Evolutionary conservation across 30 jellyfish, hydroid and myxozoan genomes (phyloP), one percentile per base, ranked within the genome.

Genomic region (Morbakka virulenta): DNA sequence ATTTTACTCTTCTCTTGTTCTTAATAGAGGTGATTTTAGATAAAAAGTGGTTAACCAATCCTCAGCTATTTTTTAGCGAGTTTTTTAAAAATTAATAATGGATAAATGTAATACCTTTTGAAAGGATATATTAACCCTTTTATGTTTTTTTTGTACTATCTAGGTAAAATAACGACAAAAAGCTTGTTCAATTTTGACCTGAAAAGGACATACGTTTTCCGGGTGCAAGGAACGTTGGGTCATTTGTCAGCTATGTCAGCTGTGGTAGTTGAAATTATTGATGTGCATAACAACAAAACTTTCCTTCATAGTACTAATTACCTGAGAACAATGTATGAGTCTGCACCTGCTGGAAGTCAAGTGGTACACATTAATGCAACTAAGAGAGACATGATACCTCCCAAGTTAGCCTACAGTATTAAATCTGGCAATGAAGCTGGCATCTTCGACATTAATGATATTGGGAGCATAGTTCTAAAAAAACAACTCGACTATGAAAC

Each of bases 271-370:
- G 50, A 77, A 47, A 57, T 91, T 9, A 81, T 80, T 4, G 94
- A 91, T 74, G 50, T 91, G 65, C 84, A 91, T 83, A 95, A 91
- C 52, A 63, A 71, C 28, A 68, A 73, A 3, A 96, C 98, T 0
- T 71, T 72, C 30, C 87, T 83, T 51, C 89, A 84, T 1, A 75
- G 64, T 28, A 12, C 64, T 3, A 57, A 62, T 1, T 76, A 84
- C 64, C 29, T 70, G 33, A 85, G 84, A 47, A 83, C 82, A 17
- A 76, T 91, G 9, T 77, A 82, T 2, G 98, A 91, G 48, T 77
- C 51, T 61, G 86, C 93, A 13, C 79, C 76, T 50, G 32, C 85
- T n/a, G 98, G 95, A 2, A 81, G 96, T 0, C 33, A 73, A 17
- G 84, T 91, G 0, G 71, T 94, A 28, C 88, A 86, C 72, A 41